Evolutionary conservation across 2,888 invertebrate species (phyloP), one percentile per base, ranked within the genome.

Genomic region (Biston stratarius): DNA sequence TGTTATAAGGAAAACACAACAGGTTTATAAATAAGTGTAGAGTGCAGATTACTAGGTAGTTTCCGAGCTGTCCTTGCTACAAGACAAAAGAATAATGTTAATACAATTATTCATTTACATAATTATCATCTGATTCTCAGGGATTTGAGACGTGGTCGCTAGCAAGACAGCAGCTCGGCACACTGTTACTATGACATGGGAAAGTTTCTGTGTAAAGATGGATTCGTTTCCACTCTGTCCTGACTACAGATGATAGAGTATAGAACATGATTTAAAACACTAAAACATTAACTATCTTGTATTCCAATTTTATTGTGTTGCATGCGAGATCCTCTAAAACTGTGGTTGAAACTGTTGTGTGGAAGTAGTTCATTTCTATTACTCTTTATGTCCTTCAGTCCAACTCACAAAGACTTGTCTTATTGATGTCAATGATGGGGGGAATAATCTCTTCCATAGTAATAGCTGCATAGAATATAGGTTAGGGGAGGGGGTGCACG

Each of bases 21-120:
- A 64, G 53, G 66, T 63, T 64, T 70, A 70, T 70, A 70, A 71
- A 73, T 71, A 71, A 64, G 47, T 67, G 40, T n/a, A 40, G 40
- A 49, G 48, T 52, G 44, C 63, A 48, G 34, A 34, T 40, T 52
- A 52, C 42, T 58, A 64, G 55, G 34, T 60, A 60, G 64, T 61
- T 56, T 49, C 57, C 42, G 45, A 11, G 45, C 57, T 55, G 61
- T 62, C 67, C 67, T 67, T 62, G 58, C 36, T 36, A 49, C 1
- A n/a, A 61, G 38, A 52, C 67, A 67, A 48, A 67, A 67, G 47
- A 62, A 62, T 57, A 61, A 52, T 38, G 38, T 38, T 38, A 38
- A 52, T 58, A 52, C 33, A 14, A 57, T 65, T 47, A 52, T 59
- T 49, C 36, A 42, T 56, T 56, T 61, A n/a, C 36, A 36, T 49